phyloP scores from a whole-genome alignment of 2,113 vertebrate species.

The Chionis minor region DNA sequence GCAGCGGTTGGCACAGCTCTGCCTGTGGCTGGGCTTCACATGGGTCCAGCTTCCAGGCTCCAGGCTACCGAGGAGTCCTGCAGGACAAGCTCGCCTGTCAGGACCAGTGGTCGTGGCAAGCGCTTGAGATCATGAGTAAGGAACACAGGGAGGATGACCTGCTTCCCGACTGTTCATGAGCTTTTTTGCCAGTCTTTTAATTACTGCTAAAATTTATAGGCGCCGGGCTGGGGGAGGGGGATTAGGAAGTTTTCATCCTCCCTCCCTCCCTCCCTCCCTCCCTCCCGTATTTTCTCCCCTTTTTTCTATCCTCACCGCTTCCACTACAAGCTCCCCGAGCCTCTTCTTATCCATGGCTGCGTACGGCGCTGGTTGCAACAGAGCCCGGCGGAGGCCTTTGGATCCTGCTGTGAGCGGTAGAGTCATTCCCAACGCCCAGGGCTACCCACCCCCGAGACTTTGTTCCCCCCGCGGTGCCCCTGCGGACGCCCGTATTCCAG shows the following conservation, averaged over 20 bases:
- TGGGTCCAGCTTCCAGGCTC: neutral
- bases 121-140: fast-evolving
- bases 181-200: neutral
- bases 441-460: neutral
- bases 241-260: neutral
- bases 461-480: neutral
- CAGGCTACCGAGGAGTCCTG: neutral
- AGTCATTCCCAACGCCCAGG: neutral
- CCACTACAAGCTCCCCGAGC: neutral
- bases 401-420: neutral
- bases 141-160: neutral
- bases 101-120: neutral
- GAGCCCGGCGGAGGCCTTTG: conserved; percentile 19
- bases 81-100: neutral
- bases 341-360: neutral
- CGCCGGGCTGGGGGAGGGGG: fast-evolving
- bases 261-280: no score
- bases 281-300: neutral
- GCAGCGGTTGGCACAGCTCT: no score
- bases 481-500: neutral
- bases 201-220: neutral
- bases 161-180: neutral
- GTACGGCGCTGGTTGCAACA: neutral
- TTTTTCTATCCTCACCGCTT: neutral
- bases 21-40: fast-evolving